A percentile compares a stretch with the other conserved stretches of the same genome.
Evolutionary conservation across 2,113 vertebrate species (phyloP).

Genomic region (Lophotis ruficrista): DNA sequence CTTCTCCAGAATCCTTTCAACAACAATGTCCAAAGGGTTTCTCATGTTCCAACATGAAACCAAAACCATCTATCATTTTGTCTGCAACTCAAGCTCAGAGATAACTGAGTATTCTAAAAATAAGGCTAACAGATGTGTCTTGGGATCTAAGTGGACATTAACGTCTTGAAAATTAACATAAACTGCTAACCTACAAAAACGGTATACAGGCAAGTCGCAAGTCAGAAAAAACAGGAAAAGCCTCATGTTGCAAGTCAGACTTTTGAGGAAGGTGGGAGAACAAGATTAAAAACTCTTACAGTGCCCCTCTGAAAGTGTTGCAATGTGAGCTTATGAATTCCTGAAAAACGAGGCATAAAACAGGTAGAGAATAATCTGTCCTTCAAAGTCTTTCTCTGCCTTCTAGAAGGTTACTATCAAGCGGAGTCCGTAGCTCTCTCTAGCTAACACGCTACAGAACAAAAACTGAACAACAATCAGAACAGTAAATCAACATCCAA

Average conservation of each 20-base stretch:
- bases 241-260: not conserved
- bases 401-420: not conserved
- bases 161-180: not conserved
- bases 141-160: not conserved
- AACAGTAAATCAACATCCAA: not conserved
- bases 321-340: not conserved
- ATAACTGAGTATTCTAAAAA: not conserved
- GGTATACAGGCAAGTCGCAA: not conserved
- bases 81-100: not conserved
- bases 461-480: not conserved
- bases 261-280: not conserved
- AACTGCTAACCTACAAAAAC: not conserved
- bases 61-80: not conserved
- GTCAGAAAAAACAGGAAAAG: not conserved
- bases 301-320: not conserved
- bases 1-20: slow-evolving; percentile 1
- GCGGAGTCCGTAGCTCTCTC: not conserved
- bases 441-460: not conserved
- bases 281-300: not conserved
- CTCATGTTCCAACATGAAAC: not conserved
- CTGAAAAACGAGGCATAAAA: not conserved
- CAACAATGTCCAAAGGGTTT: not conserved
- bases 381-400: not conserved
- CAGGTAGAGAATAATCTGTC: not conserved
- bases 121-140: not conserved